Evolutionary conservation across 2,113 vertebrate species (phyloP), one percentile per base, ranked within the genome.

Genomic region (Pelobates fuscus): DNA sequence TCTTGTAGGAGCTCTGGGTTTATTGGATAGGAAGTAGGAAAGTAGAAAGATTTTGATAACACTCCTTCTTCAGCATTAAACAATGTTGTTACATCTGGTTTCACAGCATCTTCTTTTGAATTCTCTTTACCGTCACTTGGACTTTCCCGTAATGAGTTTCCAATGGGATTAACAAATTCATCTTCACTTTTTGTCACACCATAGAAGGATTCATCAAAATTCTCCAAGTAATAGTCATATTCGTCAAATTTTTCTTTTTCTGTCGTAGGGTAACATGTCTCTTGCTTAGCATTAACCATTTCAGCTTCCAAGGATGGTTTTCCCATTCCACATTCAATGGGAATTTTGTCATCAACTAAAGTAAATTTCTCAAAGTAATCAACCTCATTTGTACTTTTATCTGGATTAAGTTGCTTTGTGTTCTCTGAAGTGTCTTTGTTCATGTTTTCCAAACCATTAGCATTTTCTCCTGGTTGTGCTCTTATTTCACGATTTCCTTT

Each of bases 311-410:
- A 82, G 76, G 83, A 84, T 75, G 81, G 71, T 76, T 70, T 80
- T 20, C 80, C 84, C 44, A 79, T 79, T 66, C 67, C 80, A 69
- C 66, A 41, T 11, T 67, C 77, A 70, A 82, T 77, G 27, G 89
- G 86, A 26, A 92, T 88, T 69, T 91, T 91, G 58, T 90, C 91
- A 79, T 98, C 95, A 80, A 95, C 82, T 78, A 98, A 85, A 5
- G 92, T 97, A 63, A 96, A 95, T 80, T 95, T 96, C 88, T 96
- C 95, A 82, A 98, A 94, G 85, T 98, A 97, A 86, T 98, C 96
- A 65, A 94, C 83, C 69, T 94, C 91, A 2, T 43, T 69, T 1
- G 70, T 65, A 84, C 70, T 26, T 62, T 80, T 80, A 24, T 79
- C 58, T 49, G 81, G 61, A 74, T 78, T 79, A 62, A 84, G 1